Base-by-base conservation (phyloP, 2,888 invertebrate species). In the Merodon equestris region DNA sequence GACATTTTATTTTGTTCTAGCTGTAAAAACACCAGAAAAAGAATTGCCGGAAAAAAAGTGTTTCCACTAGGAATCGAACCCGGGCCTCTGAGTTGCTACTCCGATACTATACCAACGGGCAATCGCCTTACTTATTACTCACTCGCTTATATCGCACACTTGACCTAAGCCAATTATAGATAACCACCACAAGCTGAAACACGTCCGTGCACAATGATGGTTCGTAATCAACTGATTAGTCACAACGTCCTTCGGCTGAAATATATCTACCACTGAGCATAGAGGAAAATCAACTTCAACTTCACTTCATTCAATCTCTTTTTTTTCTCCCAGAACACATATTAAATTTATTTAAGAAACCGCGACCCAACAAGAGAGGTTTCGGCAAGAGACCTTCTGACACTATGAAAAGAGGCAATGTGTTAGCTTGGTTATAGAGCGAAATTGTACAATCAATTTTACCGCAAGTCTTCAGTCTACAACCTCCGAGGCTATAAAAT, bases 361-460 rank as follows among this genome's bases (percentile, higher is more conserved):
- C 38, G 1, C 54, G 54, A 38, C 54, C 54, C 7, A 54, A n/a
- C 4, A 18, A 9, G 12, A 54, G 12, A 9, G 38, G 54, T 54
- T 40, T 54, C 1, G 40, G 54, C 3, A 54, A 40, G 7, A 40
- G 36, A 54, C 9, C 54, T 54, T 54, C 15, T 17, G 54, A 17
- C 18, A 56, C 54, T 56, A 54, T 54, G 10, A 56, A 56, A 1
- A 56, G 15, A 56, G 42, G 14, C 17, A 56, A 56, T 17, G 18
- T 47, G 9, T 54, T 47, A 56, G 27, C 27, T 56, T 47, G 15
- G 3, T 40, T 18, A 56, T 45, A 12, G 9, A 56, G 13, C 9
- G 38, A 47, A 13, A 66, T 10, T 10, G 18, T 18, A 42, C 66
- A 66, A 17, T 48, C 19, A 56, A 56, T 56, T 66, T 54, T 54